These are phyloP conservation scores for Telmatherina bonti DNA, from an alignment of 2,797 vertebrate species.

Conservation along the genomic window DNA sequence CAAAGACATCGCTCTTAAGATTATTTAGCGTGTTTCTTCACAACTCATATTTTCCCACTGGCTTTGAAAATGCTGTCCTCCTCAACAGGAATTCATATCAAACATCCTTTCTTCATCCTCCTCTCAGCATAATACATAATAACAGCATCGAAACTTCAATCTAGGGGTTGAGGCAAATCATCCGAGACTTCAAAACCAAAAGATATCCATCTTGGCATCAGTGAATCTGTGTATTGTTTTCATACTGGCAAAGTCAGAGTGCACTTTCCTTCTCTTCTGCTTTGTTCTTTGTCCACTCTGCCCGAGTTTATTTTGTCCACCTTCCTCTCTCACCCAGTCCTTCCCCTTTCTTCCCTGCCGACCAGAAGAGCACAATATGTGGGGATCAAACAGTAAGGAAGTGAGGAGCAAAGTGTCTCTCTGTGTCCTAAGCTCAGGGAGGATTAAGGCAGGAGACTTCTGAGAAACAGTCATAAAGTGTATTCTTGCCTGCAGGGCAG, in stretches of 20 bases:
- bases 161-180: conserved; percentile 45
- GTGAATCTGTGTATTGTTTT: conserved; percentile 48
- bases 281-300: conserved; percentile 39
- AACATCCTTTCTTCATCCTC: conserved; percentile 47
- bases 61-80: conserved; percentile 60
- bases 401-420: conserved; percentile 54
- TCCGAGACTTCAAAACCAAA: conserved; percentile 58
- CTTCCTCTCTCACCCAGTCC: conserved; percentile 19
- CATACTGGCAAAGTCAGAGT: conserved; percentile 35
- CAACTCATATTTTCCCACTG: conserved; percentile 46
- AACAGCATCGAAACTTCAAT: conserved; percentile 47
- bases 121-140: conserved; percentile 52
- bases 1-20: conserved; percentile 38
- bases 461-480: conserved; percentile 50
- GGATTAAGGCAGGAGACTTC: conserved; percentile 55
- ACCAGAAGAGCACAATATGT: conserved; percentile 50
- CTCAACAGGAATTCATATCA: conserved; percentile 54
- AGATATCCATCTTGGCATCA: conserved; percentile 52
- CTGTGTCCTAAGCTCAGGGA: conserved; percentile 42
- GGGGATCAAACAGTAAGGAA: conserved; percentile 54
- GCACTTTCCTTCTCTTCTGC: conserved; percentile 11
- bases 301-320: conserved; percentile 20
- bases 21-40: conserved; percentile 41
- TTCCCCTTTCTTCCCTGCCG: conserved; percentile 29
- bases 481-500: conserved; percentile 41